Evolutionary conservation across 2,113 vertebrate genomes (phyloP).

Genomic region (Atlantisia rogersi): DNA sequence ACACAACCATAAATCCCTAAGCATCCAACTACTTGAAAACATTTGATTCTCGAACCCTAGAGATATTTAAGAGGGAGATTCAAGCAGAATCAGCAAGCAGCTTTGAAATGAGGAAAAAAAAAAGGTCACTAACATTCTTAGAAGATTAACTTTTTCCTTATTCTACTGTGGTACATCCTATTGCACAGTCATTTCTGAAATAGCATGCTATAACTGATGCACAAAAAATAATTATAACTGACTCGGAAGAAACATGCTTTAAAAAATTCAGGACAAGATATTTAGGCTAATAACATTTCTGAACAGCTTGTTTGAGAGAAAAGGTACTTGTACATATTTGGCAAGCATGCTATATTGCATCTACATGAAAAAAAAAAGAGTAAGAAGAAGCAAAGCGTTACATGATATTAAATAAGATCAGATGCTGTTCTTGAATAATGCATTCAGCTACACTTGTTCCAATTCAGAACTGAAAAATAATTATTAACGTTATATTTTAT

Average conservation of each 20-base stretch:
- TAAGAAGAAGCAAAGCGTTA: conserved; percentile 44
- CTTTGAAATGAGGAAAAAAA: neutral
- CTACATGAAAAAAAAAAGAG: conserved; percentile 26
- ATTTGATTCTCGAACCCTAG: neutral
- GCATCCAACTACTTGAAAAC: neutral
- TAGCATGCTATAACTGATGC: neutral
- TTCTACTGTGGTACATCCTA: neutral
- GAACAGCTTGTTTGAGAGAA: conserved; percentile 46
- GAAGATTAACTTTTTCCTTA: conserved; percentile 26
- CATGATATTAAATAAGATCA: conserved; percentile 60
- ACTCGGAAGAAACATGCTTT: neutral
- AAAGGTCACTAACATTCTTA: conserved; percentile 2
- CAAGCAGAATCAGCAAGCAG: neutral
- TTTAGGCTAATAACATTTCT: conserved; percentile 50
- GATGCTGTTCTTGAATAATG: conserved; percentile 66
- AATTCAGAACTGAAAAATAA: conserved; percentile 44
- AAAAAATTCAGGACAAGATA: conserved; percentile 49
- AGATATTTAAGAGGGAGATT: neutral
- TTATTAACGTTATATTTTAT: conserved; percentile 54
- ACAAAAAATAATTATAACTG: neutral
- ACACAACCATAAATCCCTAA: neutral
- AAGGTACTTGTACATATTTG: conserved; percentile 23
- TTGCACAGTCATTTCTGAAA: neutral
- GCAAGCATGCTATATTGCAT: conserved; percentile 46
- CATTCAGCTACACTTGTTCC: conserved; percentile 38